These are phyloP conservation scores for Drosophila varians DNA, from an alignment of 1,140 invertebrate genomes.

Conservation along the genomic window DNA sequence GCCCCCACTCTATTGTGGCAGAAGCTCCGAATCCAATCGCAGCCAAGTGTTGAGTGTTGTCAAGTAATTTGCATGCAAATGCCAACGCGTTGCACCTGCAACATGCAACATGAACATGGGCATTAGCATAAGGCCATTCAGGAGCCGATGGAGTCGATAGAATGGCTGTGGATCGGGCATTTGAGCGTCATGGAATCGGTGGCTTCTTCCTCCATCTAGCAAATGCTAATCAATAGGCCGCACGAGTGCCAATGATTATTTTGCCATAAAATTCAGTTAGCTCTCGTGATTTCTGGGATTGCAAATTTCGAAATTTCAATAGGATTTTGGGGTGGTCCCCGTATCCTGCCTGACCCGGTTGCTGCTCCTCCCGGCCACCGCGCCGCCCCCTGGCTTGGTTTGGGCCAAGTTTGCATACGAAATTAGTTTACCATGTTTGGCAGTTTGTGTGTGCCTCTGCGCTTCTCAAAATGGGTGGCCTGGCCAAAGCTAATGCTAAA, in stretches of 20 bases:
- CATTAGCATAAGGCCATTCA: constrained; percentile 54
- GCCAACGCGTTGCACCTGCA: constrained; percentile 74
- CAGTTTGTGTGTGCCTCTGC: constrained; percentile 38
- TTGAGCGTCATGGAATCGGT: constrained; percentile 10
- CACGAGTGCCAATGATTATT: constrained; percentile 79
- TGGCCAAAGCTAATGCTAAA: constrained; percentile 72
- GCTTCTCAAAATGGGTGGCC: constrained; percentile 15
- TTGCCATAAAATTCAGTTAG: constrained; percentile 79
- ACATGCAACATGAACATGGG: constrained; percentile 69
- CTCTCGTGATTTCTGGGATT: constrained; percentile 49
- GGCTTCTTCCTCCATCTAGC: constrained; percentile 3
- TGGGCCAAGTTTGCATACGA: constrained; percentile 56
- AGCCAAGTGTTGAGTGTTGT: constrained; percentile 45
- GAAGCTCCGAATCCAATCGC: constrained; percentile 25
- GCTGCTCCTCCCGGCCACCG: not conserved
- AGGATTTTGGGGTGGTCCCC: constrained; percentile 59
- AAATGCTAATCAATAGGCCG: constrained; percentile 80
- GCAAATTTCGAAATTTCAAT: constrained; percentile 65
- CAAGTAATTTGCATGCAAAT: constrained; percentile 80
- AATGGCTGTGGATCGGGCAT: constrained; percentile 6
- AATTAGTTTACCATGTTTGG: constrained; percentile 60
- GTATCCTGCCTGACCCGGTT: constrained; percentile 10
- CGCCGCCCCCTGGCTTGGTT: not conserved
- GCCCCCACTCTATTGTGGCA: not conserved
- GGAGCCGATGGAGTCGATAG: constrained; percentile 1